phyloP scores from a whole-genome alignment of 2,797 vertebrate species.

The Spea hammondii region DNA sequence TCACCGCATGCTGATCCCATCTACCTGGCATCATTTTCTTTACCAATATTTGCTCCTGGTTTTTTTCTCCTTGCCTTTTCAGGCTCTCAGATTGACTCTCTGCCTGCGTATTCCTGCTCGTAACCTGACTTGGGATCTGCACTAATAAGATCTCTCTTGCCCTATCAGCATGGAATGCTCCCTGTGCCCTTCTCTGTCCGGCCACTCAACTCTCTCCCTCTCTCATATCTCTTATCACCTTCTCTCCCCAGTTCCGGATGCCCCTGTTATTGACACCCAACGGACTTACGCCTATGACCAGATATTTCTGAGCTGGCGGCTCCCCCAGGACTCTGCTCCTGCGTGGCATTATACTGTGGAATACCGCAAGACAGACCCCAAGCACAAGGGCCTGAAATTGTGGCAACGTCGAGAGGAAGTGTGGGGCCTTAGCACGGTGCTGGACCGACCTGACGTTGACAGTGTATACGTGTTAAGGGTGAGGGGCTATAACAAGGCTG shows the following conservation, averaged over 20 bases:
- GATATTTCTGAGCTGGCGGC: conserved; percentile 93
- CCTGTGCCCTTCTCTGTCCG: neutral
- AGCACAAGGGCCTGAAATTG: conserved; percentile 71
- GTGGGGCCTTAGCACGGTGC: conserved; percentile 81
- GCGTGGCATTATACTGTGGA: conserved; percentile 95
- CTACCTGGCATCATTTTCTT: neutral
- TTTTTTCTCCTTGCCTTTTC: conserved; percentile 46
- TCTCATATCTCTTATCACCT: neutral
- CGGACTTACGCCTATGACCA: conserved; percentile 95
- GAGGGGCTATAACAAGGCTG: conserved; percentile 91
- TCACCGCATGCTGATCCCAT: neutral
- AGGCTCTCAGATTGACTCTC: conserved; percentile 32
- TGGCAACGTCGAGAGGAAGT: conserved; percentile 92
- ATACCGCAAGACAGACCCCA: conserved; percentile 80
- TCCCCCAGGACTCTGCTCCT: conserved; percentile 87
- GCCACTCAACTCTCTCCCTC: conserved; percentile 10
- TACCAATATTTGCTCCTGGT: neutral
- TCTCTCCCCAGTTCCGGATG: conserved; percentile 76
- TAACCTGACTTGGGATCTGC: conserved; percentile 39
- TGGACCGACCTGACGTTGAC: conserved; percentile 87
- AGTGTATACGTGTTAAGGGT: conserved; percentile 91
- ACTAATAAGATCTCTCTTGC: conserved; percentile 22
- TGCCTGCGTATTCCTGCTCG: conserved; percentile 31
- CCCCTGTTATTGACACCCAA: conserved; percentile 95
- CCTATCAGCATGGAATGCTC: conserved; percentile 36